Conservation (phyloP, 2,113 vertebrate genomes). For the Onychostruthus taczanowskii region DNA sequence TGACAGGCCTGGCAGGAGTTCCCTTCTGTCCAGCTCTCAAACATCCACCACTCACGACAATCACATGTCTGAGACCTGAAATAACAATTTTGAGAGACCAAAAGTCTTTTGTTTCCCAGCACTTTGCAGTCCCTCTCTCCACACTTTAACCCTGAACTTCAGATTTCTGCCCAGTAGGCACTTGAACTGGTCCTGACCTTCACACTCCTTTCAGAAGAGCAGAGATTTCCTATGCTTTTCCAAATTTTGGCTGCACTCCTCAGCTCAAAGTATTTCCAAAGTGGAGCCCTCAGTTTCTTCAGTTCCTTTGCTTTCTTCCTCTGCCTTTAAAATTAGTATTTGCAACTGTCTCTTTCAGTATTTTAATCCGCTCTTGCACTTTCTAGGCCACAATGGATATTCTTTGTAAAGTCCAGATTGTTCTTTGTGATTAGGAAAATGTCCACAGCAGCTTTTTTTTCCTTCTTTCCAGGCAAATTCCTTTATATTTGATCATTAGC, state of each 20-base stretch:
- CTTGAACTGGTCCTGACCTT: not conserved
- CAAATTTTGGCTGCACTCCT: not conserved
- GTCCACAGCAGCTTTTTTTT: not conserved
- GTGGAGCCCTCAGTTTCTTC: not conserved
- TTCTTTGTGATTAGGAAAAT: not conserved
- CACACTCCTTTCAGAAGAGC: accelerated
- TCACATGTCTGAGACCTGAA: not conserved
- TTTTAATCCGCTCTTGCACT: not conserved
- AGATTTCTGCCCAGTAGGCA: not conserved
- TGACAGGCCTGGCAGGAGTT: too few relatives aligned
- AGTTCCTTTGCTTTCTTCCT: not conserved
- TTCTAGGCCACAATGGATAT: not conserved
- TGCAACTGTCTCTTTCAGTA: not conserved
- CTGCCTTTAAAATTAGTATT: not conserved
- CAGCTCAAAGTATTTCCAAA: not conserved
- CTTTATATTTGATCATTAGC: not conserved
- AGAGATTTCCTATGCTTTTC: not conserved
- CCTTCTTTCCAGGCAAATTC: not conserved
- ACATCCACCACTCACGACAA: not conserved
- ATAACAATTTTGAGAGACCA: accelerated
- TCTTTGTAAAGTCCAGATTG: not conserved
- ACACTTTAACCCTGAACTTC: not conserved
- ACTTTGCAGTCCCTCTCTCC: not conserved
- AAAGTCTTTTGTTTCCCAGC: not conserved
- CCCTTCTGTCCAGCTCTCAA: not conserved